Percentiles rank a stretch among this genome's conserved stretches.
phyloP scores from a whole-genome alignment of 2,888 invertebrate species.

The Norana najaformis region DNA sequence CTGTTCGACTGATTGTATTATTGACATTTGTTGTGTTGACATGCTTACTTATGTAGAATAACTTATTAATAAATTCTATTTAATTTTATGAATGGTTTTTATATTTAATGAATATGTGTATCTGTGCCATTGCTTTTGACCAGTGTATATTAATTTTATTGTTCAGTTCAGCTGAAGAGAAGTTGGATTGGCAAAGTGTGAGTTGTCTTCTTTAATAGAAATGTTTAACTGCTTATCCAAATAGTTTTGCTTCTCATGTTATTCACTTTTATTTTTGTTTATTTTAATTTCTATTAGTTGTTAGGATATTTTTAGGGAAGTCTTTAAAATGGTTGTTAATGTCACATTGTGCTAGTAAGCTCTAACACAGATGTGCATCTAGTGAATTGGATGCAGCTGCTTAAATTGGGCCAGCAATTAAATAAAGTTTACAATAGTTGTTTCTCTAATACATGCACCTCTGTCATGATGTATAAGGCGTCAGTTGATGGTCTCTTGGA shows the following conservation, averaged over 20 bases:
- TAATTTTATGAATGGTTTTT: not conserved
- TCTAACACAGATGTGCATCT: too few relatives aligned
- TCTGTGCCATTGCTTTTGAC: not conserved
- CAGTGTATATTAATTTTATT: not conserved
- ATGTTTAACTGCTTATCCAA: not conserved
- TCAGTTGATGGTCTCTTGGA: too few relatives aligned
- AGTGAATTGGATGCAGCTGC: too few relatives aligned
- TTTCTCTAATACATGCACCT: too few relatives aligned
- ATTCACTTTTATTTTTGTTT: not conserved
- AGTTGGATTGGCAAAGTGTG: conserved; percentile 66
- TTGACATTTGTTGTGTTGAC: not conserved
- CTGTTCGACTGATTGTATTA: too few relatives aligned
- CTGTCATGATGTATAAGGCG: too few relatives aligned
- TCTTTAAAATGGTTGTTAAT: too few relatives aligned
- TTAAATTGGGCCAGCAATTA: too few relatives aligned
- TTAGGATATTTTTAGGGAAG: too few relatives aligned
- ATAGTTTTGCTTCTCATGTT: not conserved
- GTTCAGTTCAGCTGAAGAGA: conserved; percentile 57
- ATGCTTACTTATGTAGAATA: not conserved
- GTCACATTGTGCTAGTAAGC: too few relatives aligned
- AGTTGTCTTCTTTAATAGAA: conserved; percentile 22
- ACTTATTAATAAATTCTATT: not conserved
- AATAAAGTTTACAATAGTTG: too few relatives aligned
- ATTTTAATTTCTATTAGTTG: not conserved
- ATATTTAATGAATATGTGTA: too few relatives aligned